These are phyloP conservation scores for Lepidurus apus DNA, from an alignment of 1,140 invertebrate genomes.

Conservation along the genomic window DNA sequence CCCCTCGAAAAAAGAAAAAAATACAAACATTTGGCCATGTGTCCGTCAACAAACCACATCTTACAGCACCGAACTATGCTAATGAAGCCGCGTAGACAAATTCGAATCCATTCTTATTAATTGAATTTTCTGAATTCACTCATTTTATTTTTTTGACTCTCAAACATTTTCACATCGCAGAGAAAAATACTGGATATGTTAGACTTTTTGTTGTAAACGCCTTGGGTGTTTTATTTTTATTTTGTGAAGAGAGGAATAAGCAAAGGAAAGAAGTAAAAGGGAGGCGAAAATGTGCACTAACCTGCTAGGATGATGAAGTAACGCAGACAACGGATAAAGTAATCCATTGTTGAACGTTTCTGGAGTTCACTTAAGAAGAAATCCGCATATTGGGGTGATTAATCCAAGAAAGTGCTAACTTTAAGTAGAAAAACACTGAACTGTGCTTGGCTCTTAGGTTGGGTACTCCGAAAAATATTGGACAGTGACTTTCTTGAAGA, in stretches of 20 bases:
- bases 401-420: background rate
- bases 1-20: background rate
- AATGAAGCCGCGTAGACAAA: slow-evolving; percentile 5
- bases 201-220: background rate
- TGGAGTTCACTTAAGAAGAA: background rate
- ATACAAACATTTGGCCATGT: background rate
- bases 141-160: background rate
- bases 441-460: background rate
- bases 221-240: background rate
- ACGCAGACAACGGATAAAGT: background rate
- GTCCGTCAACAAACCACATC: background rate
- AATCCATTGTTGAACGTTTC: background rate
- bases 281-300: background rate
- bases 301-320: background rate
- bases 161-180: too few relatives aligned
- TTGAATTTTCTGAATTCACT: background rate
- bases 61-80: slow-evolving; percentile 1
- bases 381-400: background rate
- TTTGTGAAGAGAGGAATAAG: background rate
- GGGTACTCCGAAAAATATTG: background rate
- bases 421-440: background rate
- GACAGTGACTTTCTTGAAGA: background rate
- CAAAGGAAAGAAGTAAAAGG: background rate
- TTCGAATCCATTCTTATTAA: background rate
- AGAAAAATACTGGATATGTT: too few relatives aligned